These are phyloP conservation scores for Apus apus DNA, from an alignment of 2,113 vertebrate species.

Conservation along the genomic window DNA sequence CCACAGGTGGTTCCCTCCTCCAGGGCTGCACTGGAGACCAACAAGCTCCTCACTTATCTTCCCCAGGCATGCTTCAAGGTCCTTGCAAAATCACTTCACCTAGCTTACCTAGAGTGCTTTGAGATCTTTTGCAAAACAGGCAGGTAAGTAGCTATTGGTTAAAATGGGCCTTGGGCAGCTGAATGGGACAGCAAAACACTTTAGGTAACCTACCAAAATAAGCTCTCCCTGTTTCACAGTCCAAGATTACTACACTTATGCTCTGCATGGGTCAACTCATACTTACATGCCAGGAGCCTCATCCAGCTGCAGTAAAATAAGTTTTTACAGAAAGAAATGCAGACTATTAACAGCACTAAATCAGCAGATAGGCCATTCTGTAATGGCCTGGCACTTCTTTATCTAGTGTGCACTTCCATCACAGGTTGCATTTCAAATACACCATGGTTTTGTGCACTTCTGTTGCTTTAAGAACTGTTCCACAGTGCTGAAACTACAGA, in stretches of 20 bases:
- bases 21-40: background rate
- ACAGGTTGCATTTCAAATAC: background rate
- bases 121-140: background rate
- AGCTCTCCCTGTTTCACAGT: background rate
- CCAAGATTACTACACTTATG: background rate
- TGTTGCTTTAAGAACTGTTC: background rate
- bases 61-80: background rate
- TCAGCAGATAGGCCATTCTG: background rate
- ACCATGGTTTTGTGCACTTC: background rate
- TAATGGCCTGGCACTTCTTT: background rate
- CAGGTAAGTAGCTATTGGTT: background rate
- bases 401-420: background rate
- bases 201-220: background rate
- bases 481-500: background rate
- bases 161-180: background rate
- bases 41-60: background rate
- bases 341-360: background rate
- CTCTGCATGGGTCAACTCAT: background rate
- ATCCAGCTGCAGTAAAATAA: background rate
- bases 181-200: background rate
- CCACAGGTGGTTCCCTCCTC: background rate
- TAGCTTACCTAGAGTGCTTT: background rate
- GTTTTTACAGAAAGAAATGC: background rate
- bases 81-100: background rate
- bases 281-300: background rate